Evolutionary conservation across 2,113 vertebrate genomes (phyloP).

Genomic region (Entelurus aequoreus): DNA sequence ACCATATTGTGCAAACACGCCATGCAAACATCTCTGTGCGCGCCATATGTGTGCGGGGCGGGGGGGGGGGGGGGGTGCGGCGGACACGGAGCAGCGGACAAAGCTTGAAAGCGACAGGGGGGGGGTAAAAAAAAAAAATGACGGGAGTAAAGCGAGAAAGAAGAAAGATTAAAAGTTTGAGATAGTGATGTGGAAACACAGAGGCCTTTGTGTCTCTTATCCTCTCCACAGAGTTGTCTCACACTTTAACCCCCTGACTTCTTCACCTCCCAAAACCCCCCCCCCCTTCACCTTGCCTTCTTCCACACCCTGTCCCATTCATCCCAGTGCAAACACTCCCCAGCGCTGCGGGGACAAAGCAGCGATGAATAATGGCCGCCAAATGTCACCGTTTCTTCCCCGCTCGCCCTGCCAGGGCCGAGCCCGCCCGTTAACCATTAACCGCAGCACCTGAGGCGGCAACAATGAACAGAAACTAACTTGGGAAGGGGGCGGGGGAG

Average conservation of each 20-base stretch:
- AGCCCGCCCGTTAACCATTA: slow-evolving; percentile 70
- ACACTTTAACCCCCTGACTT: slow-evolving; percentile 64
- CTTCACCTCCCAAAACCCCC: slow-evolving; percentile 55
- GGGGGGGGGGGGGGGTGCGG: slow-evolving; percentile 2
- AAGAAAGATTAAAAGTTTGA: background rate
- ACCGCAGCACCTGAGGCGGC: slow-evolving; percentile 56
- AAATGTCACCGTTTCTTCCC: slow-evolving; percentile 73
- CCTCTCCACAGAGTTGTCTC: slow-evolving; percentile 42
- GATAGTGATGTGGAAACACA: slow-evolving; percentile 32
- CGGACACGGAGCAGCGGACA: background rate
- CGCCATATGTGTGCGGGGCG: slow-evolving; percentile 16
- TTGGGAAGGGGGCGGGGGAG: background rate
- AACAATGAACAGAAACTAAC: slow-evolving; percentile 52
- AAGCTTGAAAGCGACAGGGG: background rate
- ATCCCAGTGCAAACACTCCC: slow-evolving; percentile 73
- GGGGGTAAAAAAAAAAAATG: background rate
- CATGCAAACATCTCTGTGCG: slow-evolving; percentile 58
- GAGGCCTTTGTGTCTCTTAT: slow-evolving; percentile 52
- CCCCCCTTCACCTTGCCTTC: slow-evolving; percentile 12
- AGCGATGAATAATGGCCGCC: slow-evolving; percentile 73
- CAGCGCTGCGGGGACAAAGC: slow-evolving; percentile 63
- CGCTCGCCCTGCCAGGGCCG: slow-evolving; percentile 31
- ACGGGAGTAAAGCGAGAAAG: background rate
- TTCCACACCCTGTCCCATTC: slow-evolving; percentile 53
- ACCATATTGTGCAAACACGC: slow-evolving; percentile 62